Evolutionary conservation across 2,888 invertebrate genomes (phyloP).

Genomic region (Drosophila monieri): DNA sequence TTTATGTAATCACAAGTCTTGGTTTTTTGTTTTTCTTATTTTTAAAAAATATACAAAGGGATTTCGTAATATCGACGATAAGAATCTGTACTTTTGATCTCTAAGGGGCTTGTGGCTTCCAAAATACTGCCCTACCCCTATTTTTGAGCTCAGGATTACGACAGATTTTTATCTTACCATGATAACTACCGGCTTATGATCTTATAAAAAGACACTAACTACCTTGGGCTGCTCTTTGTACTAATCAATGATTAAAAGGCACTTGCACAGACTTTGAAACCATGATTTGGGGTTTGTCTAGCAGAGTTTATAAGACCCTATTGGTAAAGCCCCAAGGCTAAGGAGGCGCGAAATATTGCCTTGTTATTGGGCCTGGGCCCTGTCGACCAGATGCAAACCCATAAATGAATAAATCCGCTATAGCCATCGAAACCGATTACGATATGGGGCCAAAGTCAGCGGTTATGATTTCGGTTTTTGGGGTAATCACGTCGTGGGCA

Average conservation of each 20-base stretch:
- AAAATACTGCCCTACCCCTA: not conserved
- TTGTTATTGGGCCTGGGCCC: conserved; percentile 15
- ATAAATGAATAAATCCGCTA: conserved; percentile 37
- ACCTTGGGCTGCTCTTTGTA: not conserved
- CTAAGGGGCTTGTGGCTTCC: not conserved
- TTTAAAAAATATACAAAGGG: no score
- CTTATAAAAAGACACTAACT: not conserved
- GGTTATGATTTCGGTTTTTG: conserved; percentile 27
- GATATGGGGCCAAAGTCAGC: conserved; percentile 35
- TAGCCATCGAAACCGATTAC: conserved; percentile 18
- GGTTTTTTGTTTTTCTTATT: no score
- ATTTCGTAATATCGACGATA: not conserved
- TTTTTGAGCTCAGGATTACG: not conserved
- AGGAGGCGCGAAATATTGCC: conserved; percentile 5
- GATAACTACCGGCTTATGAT: not conserved
- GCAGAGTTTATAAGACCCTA: not conserved
- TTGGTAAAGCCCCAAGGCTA: not conserved
- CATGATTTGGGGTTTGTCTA: not conserved
- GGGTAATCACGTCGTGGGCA: conserved; percentile 12
- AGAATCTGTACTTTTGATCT: not conserved
- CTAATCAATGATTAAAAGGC: no score
- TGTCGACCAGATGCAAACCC: conserved; percentile 26
- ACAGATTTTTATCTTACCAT: not conserved
- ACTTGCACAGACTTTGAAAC: not conserved
- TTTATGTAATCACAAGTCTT: not conserved